Evolutionary conservation across 1,140 invertebrate genomes (phyloP).

Genomic region (Eumeta japonica): DNA sequence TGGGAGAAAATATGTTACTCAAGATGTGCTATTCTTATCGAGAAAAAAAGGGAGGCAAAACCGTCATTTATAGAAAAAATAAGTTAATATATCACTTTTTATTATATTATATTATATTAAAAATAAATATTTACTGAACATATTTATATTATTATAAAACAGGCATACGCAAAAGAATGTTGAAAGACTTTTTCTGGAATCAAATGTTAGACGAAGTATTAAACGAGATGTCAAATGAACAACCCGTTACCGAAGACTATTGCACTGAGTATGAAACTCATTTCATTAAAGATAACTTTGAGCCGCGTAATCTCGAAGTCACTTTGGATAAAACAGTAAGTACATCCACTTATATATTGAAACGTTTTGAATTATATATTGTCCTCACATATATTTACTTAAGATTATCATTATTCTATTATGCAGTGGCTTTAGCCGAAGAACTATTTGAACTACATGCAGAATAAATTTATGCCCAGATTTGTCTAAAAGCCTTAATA

Average conservation of each 20-base stretch:
- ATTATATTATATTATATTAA: constrained; percentile 13
- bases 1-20: too few relatives aligned
- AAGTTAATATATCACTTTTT: not conserved
- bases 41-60: too few relatives aligned
- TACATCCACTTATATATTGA: too few relatives aligned
- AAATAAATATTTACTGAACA: constrained; percentile 18
- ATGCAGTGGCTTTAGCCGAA: too few relatives aligned
- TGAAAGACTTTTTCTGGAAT: constrained; percentile 50
- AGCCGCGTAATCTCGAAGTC: constrained; percentile 35
- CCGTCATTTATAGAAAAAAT: too few relatives aligned
- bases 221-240: constrained; percentile 33
- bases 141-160: constrained; percentile 7
- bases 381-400: too few relatives aligned
- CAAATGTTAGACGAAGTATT: constrained; percentile 50
- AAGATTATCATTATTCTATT: too few relatives aligned
- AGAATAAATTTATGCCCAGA: not conserved
- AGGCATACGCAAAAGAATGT: constrained; percentile 47
- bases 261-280: constrained; percentile 44
- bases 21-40: too few relatives aligned
- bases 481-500: too few relatives aligned
- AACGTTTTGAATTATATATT: too few relatives aligned
- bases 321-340: constrained; percentile 44
- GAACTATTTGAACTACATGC: too few relatives aligned
- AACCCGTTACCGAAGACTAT: constrained; percentile 34
- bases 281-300: constrained; percentile 40